Evolutionary conservation across 1,140 invertebrate genomes (phyloP).

Genomic region (Dysdera silvatica): DNA sequence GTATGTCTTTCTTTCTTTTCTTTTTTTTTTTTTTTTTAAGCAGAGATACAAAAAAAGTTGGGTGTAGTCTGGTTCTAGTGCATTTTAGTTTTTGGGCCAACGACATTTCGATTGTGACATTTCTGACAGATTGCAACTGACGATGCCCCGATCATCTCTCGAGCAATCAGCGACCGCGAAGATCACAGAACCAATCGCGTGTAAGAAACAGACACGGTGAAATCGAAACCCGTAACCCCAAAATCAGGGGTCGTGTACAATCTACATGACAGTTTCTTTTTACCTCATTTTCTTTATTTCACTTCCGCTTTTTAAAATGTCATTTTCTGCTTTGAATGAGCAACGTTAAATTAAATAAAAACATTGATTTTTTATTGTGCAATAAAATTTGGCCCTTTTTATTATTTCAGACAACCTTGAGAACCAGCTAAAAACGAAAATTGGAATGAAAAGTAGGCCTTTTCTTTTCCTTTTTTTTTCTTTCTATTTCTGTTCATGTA

Average conservation of each 20-base stretch:
- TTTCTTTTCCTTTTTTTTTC: conserved; percentile 1
- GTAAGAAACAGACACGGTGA: too few species aligned
- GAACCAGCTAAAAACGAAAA: conserved; percentile 30
- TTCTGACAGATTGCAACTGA: too few species aligned
- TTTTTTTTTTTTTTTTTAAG: too few species aligned
- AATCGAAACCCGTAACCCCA: too few species aligned
- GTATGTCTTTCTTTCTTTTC: not conserved
- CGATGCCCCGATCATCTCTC: too few species aligned
- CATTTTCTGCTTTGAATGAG: too few species aligned
- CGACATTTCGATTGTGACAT: too few species aligned
- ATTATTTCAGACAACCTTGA: conserved; percentile 30
- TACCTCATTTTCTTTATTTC: not conserved
- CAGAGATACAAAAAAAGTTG: not conserved
- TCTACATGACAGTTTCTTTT: too few species aligned
- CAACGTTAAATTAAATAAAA: too few species aligned
- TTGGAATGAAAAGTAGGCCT: conserved; percentile 29
- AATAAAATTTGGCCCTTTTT: conserved; percentile 29
- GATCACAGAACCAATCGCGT: too few species aligned
- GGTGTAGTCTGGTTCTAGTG: not conserved
- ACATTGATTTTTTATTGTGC: not conserved
- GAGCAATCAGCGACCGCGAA: too few species aligned
- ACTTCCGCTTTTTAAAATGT: not conserved
- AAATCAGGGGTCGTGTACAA: too few species aligned
- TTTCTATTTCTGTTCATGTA: not conserved
- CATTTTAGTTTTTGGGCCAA: not conserved